Percentiles rank a stretch among this genome's conserved stretches.
Evolutionary conservation across 2,888 invertebrate genomes (phyloP).

Genomic region (Malthinus flaveolus): DNA sequence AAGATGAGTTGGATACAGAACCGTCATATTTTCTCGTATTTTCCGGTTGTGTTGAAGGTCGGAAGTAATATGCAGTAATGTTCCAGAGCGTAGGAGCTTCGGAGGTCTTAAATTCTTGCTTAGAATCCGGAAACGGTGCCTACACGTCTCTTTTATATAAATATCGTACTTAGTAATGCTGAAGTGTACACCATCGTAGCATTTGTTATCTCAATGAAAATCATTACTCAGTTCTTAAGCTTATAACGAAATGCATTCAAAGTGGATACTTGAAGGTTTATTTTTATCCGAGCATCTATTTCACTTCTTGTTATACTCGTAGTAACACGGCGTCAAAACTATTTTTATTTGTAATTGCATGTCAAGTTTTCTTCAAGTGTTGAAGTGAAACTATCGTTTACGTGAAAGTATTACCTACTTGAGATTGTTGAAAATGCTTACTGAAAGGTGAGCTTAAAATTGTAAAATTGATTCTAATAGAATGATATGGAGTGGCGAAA

Average conservation of each 20-base stretch:
- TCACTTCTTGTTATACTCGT: background rate
- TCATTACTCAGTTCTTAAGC: background rate
- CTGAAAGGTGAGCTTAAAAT: no score
- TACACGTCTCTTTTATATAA: conserved; percentile 18
- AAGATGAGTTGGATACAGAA: conserved; percentile 13
- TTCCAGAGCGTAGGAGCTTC: conserved; percentile 11
- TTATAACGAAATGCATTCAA: background rate
- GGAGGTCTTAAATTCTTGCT: conserved; percentile 21
- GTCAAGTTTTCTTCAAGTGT: background rate
- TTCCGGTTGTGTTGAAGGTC: conserved; percentile 24
- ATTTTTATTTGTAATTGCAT: background rate
- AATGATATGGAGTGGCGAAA: no score
- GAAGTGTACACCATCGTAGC: conserved; percentile 1
- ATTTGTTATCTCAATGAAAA: conserved; percentile 2
- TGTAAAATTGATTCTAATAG: no score
- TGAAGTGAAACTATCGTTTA: background rate
- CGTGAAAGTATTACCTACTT: no score
- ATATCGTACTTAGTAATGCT: conserved; percentile 11
- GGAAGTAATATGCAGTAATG: conserved; percentile 34
- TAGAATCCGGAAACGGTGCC: conserved; percentile 16
- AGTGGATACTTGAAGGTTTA: background rate
- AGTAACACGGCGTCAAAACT: no score
- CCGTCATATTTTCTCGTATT: conserved; percentile 19
- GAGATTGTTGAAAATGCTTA: no score
- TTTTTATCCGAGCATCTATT: background rate